Evolutionary conservation across 1,140 invertebrate species (phyloP), one percentile per base, ranked within the genome.

Genomic region (Drosophila triauraria): DNA sequence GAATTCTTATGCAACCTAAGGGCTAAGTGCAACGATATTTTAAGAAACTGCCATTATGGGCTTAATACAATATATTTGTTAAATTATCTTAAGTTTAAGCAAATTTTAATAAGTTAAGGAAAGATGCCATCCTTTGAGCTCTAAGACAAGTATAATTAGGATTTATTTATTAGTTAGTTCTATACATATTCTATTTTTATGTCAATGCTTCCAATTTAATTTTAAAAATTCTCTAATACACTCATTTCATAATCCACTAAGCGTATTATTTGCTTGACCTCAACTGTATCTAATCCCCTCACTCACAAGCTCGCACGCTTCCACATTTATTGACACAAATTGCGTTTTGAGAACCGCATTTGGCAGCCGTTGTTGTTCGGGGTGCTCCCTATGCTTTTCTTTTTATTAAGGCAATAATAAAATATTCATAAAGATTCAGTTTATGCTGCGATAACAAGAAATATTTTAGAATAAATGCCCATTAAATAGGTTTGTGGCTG

Each of bases 351-450:
- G 68, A 65, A 57, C 68, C 43, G 50, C 62, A 76, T 60, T 76
- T 75, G 71, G 32, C 54, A 78, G 76, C 75, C 65, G 46, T 53
- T 8, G 46, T 53, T 8, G 75, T 57, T 38, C 10, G 20, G 27
- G 27, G 32, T 13, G 35, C 48, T 76, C 40, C 54, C 62, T 47
- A 23, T 30, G 59, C 57, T 42, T 48, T 63, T 68, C 32, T 68
- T 80, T 90, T 88, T 84, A 84, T 88, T 90, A 75, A 81, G 78
- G 81, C 75, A 78, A 84, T 90, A 90, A 88, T 88, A 90, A 88
- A 90, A 88, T 88, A 90, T 88, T 88, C 84, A 88, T 88, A 88
- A 90, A 88, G 80, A 88, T 88, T 88, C 69, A 60, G 80, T 81
- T 81, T 80, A 75, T 70, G 80, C 80, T 58, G 70, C 80, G 60